Evolutionary conservation across 2,888 invertebrate genomes (phyloP), one percentile per base, ranked within the genome.

Genomic region (Agrochola lota): DNA sequence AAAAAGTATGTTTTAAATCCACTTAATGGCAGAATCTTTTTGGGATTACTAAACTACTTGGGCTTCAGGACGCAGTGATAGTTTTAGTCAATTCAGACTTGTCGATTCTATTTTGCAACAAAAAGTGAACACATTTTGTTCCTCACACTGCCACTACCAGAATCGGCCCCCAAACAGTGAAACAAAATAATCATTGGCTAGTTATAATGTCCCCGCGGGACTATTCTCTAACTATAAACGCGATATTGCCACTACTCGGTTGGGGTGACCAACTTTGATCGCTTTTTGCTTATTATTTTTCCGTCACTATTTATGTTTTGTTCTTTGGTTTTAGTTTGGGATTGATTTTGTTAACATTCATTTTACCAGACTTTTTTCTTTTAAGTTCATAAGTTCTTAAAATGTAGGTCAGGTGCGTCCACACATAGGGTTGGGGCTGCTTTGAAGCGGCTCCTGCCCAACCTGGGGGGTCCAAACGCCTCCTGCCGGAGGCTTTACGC

Each of bases 161-260:
- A 94, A 94, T 94, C 91, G 66, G 84, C 85, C 89, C 91, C 88
- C 88, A 57, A 76, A 74, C 79, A 71, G 72, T 84, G 89, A 90
- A 90, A 91, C 94, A 94, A 95, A 96, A 96, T 96, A 96, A 96
- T 96, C 96, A 96, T 96, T 94, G 96, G 95, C 94, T 93, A 95
- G 94, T 96, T 94, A 95, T 92, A 94, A 92, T 90, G 92, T 92
- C 94, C 95, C 91, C 92, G 79, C 94, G 96, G 96, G 93, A 94
- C 92, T 93, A 93, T 94, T 94, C 92, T 90, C 89, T 92, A 92
- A 94, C 94, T 94, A 93, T 93, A 93, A 94, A 93, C 93, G 94
- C 92, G 95, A 95, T 95, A 95, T 94, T 91, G 93, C 91, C 72
- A 70, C 90, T 89, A 88, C 72, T 78, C 88, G 90, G 90, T 91